Evolutionary conservation across 1,140 invertebrate species (phyloP), one percentile per base, ranked within the genome.

Genomic region (Orchestia grillus): DNA sequence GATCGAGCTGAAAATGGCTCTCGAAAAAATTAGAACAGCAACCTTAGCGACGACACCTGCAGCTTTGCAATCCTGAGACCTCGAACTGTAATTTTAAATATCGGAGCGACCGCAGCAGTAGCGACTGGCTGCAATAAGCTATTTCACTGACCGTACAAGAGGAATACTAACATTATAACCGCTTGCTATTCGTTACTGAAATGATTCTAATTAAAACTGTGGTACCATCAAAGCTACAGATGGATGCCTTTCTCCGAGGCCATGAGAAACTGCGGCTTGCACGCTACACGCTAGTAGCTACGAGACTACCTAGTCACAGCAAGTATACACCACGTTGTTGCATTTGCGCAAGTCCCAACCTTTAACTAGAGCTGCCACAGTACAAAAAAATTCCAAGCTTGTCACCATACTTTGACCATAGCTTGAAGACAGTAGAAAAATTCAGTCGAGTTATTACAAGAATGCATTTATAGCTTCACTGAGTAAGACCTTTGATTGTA

Each of bases 271-370:
- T 77, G 62, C 62, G 36, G 28, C 62, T 77, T 77, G 62, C 11
- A 77, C 62, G 62, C 62, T 77, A 77, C 62, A 77, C 11, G 62
- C 62, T 77, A 77, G 62, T 77, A 90, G 88, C 88, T 90, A 90
- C 88, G 28, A 47, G 92, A 44, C 44, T 45, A 94, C 8, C 92
- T 94, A 94, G 44, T 94, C 92, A 94, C 92, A 94, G 92, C 92
- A 94, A 44, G 92, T 94, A 94, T 94, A 94, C 92, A 94, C 92
- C 92, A 94, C 40, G 44, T 44, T 40, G 88, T 90, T 90, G 43
- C 15, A 41, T 90, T 90, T 43, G 88, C 88, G 41, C 87, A 90
- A 77, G 15, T 77, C 62, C 36, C 62, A 77, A 77, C 15, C 3
- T 77, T 77, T 77, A 36, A 8, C 15, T 77, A n/a, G 28, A 77